Percentiles rank a stretch among this genome's conserved stretches.
These are phyloP conservation scores for Notamacropus eugenii DNA, from an alignment of 2,797 vertebrate genomes.

Conservation along the genomic window DNA sequence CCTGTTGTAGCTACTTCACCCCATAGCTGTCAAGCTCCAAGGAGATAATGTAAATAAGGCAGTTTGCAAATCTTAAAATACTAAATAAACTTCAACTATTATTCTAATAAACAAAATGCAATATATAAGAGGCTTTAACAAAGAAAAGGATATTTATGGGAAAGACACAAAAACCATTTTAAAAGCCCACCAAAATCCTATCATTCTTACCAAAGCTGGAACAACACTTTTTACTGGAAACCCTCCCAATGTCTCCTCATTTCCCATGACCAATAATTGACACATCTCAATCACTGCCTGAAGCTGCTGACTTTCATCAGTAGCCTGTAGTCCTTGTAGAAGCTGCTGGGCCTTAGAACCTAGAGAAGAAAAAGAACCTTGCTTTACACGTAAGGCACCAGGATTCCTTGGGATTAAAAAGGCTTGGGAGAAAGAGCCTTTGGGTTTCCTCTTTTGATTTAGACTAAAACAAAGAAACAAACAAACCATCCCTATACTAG, in stretches of 20 bases:
- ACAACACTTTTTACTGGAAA: slow-evolving; percentile 99
- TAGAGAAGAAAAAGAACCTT: slow-evolving; percentile 74
- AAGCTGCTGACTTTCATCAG: slow-evolving; percentile 98
- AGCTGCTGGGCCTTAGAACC: slow-evolving; percentile 99
- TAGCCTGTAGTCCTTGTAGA: slow-evolving; percentile 97
- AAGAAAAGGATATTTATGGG: background rate
- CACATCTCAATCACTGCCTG: slow-evolving; percentile 99
- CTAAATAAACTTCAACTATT: background rate
- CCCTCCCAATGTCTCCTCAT: slow-evolving; percentile 98
- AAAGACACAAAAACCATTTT: slow-evolving; percentile 27
- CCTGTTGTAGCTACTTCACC: background rate
- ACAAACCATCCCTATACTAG: background rate
- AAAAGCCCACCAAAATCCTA: background rate
- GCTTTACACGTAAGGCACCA: slow-evolving; percentile 58
- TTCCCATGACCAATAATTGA: slow-evolving; percentile 99
- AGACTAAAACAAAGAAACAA: slow-evolving; percentile 10
- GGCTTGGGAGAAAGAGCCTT: background rate
- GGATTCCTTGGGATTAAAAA: background rate
- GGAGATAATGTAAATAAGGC: background rate
- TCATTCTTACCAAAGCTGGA: slow-evolving; percentile 93
- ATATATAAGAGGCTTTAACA: background rate
- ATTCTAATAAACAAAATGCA: background rate
- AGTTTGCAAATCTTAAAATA: background rate
- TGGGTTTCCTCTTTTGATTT: background rate
- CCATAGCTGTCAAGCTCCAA: background rate